phyloP scores from a whole-genome alignment of 2,797 vertebrate genomes.

The Brotula barbata region DNA sequence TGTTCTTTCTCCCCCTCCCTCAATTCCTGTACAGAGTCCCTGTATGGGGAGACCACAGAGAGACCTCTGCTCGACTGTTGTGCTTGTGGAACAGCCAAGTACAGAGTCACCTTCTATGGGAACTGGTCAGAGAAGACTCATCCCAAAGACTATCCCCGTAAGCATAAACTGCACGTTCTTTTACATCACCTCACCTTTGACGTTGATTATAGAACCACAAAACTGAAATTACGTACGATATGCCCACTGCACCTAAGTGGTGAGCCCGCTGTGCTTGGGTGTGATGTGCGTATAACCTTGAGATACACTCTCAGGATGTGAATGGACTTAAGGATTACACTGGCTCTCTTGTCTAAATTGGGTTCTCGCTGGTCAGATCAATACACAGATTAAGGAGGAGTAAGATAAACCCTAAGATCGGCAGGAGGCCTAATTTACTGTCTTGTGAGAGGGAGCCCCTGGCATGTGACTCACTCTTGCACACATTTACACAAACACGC shows the following conservation, averaged over 20 bases:
- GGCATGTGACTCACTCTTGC: slow-evolving; percentile 48
- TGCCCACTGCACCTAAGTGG: neutral
- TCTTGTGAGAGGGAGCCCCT: slow-evolving; percentile 55
- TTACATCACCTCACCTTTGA: slow-evolving; percentile 3
- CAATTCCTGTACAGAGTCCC: slow-evolving; percentile 56
- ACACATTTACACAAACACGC: slow-evolving; percentile 16
- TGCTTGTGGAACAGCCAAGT: slow-evolving; percentile 97
- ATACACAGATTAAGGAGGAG: slow-evolving; percentile 78
- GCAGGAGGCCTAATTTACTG: slow-evolving; percentile 68
- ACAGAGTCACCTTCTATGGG: slow-evolving; percentile 94
- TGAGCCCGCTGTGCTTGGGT: slow-evolving; percentile 21
- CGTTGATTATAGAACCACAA: slow-evolving; percentile 1
- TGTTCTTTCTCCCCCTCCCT: slow-evolving; percentile 10
- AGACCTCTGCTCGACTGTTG: slow-evolving; percentile 90
- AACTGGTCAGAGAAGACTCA: slow-evolving; percentile 98
- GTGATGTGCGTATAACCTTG: slow-evolving; percentile 71
- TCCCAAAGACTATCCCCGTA: slow-evolving; percentile 96
- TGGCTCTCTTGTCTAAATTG: slow-evolving; percentile 66
- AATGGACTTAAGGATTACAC: slow-evolving; percentile 75
- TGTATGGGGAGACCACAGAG: slow-evolving; percentile 82
- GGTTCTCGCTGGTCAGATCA: slow-evolving; percentile 70
- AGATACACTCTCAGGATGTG: slow-evolving; percentile 69
- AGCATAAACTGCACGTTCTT: slow-evolving; percentile 66
- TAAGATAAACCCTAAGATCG: slow-evolving; percentile 76
- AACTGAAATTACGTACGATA: slow-evolving; percentile 10